These are phyloP conservation scores for Ruditapes philippinarum DNA, from an alignment of 1,140 invertebrate genomes.

Conservation along the genomic window DNA sequence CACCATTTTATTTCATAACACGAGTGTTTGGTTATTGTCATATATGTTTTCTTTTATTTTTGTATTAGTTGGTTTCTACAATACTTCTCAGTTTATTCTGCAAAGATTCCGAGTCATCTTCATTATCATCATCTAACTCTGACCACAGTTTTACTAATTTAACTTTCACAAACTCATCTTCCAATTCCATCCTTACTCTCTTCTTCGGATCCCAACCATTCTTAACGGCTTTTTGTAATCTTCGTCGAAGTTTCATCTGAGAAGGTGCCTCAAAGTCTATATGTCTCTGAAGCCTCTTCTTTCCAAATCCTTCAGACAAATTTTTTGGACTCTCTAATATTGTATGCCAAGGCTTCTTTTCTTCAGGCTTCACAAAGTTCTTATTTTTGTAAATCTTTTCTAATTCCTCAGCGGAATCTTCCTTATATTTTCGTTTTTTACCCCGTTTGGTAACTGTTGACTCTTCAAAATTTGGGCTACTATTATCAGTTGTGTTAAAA, in stretches of 20 bases:
- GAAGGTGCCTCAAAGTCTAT: constrained; percentile 51
- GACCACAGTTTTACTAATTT: constrained; percentile 40
- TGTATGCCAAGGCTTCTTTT: constrained; percentile 58
- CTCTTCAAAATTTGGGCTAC: background rate
- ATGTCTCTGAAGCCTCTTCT: constrained; percentile 43
- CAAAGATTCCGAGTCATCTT: background rate
- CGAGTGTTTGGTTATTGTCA: too few species aligned
- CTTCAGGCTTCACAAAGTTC: constrained; percentile 62
- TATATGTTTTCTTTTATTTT: too few species aligned
- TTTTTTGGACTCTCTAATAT: constrained; percentile 47
- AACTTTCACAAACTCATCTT: constrained; percentile 41
- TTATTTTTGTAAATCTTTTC: constrained; percentile 63
- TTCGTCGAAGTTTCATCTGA: constrained; percentile 46
- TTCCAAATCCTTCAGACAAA: constrained; percentile 34
- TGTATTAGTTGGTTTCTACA: constrained; percentile 27
- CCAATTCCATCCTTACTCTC: background rate
- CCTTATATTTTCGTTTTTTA: constrained; percentile 34
- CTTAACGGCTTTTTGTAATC: constrained; percentile 57
- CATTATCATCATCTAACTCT: constrained; percentile 7
- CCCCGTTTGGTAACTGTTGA: background rate
- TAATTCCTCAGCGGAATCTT: constrained; percentile 24
- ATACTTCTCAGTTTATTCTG: constrained; percentile 23
- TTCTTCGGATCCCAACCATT: constrained; percentile 65
- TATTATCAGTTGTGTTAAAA: background rate
- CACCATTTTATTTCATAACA: too few species aligned